Base-by-base conservation (phyloP, 2,797 vertebrate species). In the Melanogrammus aeglefinus region DNA sequence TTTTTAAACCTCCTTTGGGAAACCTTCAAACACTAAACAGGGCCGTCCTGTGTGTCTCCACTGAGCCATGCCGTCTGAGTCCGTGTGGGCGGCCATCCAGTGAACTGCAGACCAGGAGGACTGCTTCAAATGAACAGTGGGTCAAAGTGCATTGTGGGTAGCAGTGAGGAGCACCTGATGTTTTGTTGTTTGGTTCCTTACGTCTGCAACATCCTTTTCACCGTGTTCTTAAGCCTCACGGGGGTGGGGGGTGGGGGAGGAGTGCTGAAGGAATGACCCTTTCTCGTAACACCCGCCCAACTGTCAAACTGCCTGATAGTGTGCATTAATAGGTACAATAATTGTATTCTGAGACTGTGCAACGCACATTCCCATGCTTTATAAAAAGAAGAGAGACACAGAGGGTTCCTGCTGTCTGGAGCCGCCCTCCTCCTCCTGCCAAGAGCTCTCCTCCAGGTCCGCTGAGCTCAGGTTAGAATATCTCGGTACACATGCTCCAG, bases 401-500 rank as follows among this genome's bases (percentile, higher is more conserved):
- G 81, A 78, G 88, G 79, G 81, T 69, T 36, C 35, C 31, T 33
- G 31, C 88, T 87, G 81, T 74, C 75, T 74, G 82, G 73, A 79
- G 80, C 79, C 81, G 71, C 13, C 41, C 81, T 78, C 79, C 75
- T 78, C 41, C 13, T 80, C 79, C 77, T 36, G 71, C 76, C 74
- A 6, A 81, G 82, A 84, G 73, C 85, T 78, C 82, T 74, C 79
- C 84, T 66, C 69, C 13, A 27, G 77, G 38, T 75, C 80, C 41
- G 29, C 90, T 88, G 84, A 36, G 86, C 88, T 66, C 76, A 76
- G 74, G 88, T 97, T 95, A 99, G 95, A 98, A 99, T 95, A 99
- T 98, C 87, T 95, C 91, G 0, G 97, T 95, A 90, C 97, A 98
- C 82, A 85, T 77, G 38, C 89, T 95, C 98, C 98, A 99, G 93